A percentile compares a stretch with the other conserved stretches of the same genome.
phyloP scores from a whole-genome alignment of 1,140 invertebrate genomes.

The Magallana gigas region DNA sequence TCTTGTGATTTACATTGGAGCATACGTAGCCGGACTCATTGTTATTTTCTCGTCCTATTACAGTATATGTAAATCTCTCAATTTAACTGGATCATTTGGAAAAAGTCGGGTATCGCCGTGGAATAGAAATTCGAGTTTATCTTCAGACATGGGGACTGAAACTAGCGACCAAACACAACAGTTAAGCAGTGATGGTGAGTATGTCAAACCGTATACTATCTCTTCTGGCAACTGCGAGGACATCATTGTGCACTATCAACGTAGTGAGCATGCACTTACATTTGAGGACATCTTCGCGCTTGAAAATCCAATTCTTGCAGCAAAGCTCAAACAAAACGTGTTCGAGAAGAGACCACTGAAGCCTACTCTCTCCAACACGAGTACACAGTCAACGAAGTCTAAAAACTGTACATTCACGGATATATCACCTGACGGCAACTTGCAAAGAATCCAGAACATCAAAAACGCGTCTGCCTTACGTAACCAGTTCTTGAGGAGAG shows the following conservation, averaged over 20 bases:
- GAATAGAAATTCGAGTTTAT: constrained; percentile 49
- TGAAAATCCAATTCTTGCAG: constrained; percentile 64
- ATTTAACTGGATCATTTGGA: constrained; percentile 53
- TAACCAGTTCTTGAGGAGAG: constrained; percentile 64
- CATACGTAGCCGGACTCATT: constrained; percentile 53
- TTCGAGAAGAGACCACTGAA: constrained; percentile 56
- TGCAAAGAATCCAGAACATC: constrained; percentile 64
- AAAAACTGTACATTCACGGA: constrained; percentile 63
- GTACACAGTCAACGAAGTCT: constrained; percentile 53
- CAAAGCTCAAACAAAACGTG: constrained; percentile 22
- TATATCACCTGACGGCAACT: constrained; percentile 65
- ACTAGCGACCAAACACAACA: constrained; percentile 11
- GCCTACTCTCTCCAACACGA: constrained; percentile 61
- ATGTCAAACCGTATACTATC: constrained; percentile 47
- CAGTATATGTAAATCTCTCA: constrained; percentile 64
- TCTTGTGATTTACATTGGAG: constrained; percentile 54
- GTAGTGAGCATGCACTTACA: constrained; percentile 58
- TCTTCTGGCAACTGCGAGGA: constrained; percentile 32
- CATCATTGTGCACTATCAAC: constrained; percentile 66
- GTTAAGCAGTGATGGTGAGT: background rate
- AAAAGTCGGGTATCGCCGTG: constrained; percentile 63
- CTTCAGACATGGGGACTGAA: constrained; percentile 53
- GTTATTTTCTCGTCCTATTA: constrained; percentile 65
- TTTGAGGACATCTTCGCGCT: constrained; percentile 65
- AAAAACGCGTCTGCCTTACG: constrained; percentile 64